Percentiles rank a stretch among this genome's conserved stretches.
Evolutionary conservation across 2,888 invertebrate species (phyloP).

Genomic region (Drosophila pseudotalamancana): DNA sequence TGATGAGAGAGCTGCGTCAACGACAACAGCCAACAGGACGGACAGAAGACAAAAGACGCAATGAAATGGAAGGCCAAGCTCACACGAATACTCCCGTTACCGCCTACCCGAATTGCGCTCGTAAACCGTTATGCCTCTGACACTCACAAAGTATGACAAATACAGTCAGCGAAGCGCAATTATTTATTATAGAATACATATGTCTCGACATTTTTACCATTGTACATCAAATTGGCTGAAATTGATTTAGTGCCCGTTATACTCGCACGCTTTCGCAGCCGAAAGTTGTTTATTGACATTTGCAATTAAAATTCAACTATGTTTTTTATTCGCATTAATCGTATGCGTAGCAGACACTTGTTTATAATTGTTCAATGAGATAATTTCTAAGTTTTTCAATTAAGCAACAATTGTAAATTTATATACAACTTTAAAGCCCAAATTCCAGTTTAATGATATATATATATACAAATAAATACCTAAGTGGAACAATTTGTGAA

Average conservation of each 20-base stretch:
- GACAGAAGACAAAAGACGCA: constrained; percentile 14
- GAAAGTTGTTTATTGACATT: background rate
- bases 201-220: constrained; percentile 45
- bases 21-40: constrained; percentile 37
- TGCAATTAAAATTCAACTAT: too few relatives aligned
- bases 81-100: constrained; percentile 30
- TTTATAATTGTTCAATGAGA: too few relatives aligned
- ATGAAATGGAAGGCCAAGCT: constrained; percentile 46
- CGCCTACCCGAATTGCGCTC: constrained; percentile 30
- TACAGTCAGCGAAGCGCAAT: constrained; percentile 64
- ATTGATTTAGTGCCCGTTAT: constrained; percentile 37
- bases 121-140: constrained; percentile 1
- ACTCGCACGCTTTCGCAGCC: background rate
- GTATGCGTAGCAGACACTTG: too few relatives aligned
- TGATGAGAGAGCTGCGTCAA: constrained; percentile 49
- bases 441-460: too few relatives aligned
- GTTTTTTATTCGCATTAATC: too few relatives aligned
- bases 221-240: constrained; percentile 17
- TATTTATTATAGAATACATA: constrained; percentile 62
- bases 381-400: too few relatives aligned
- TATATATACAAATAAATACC: too few relatives aligned
- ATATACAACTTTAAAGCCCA: too few relatives aligned
- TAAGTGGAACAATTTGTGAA: too few relatives aligned
- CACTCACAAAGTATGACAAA: constrained; percentile 7
- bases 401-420: too few relatives aligned